Conservation (phyloP, 2,113 vertebrate species). For the Nycticryphes semicollaris region DNA sequence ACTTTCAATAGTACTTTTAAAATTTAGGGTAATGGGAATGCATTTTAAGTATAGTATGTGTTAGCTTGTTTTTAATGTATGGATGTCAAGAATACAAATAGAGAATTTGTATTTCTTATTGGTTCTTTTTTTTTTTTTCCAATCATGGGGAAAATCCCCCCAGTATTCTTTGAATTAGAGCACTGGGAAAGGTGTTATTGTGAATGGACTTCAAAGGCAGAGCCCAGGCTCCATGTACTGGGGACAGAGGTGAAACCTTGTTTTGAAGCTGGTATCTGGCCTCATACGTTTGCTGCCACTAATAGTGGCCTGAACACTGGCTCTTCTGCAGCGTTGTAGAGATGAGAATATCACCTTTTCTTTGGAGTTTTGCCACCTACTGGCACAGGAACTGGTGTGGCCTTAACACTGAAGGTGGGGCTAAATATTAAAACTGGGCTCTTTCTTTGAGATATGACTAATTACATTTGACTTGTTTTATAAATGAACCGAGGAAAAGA, state of each 20-base stretch:
- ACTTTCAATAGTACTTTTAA: slow-evolving; percentile 79
- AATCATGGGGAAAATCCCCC: not conserved
- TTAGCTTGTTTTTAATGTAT: slow-evolving; percentile 78
- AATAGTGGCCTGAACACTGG: not conserved
- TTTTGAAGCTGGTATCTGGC: not conserved
- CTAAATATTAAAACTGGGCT: not conserved
- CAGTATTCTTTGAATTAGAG: not conserved
- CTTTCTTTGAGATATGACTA: not conserved
- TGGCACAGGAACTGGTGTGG: not conserved
- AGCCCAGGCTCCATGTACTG: fast-evolving
- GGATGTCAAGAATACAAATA: slow-evolving; percentile 71
- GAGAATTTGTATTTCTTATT: slow-evolving; percentile 49
- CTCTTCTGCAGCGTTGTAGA: not conserved
- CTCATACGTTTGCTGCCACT: not conserved
- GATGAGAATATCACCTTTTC: not conserved
- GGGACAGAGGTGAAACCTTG: not conserved
- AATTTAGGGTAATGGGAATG: slow-evolving; percentile 80
- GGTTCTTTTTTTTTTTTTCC: slow-evolving; percentile 33
- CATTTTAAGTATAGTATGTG: slow-evolving; percentile 75
- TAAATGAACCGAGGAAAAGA: not conserved
- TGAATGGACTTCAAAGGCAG: not conserved
- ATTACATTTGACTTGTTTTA: not conserved
- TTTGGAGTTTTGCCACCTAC: not conserved
- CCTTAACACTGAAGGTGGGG: not conserved
- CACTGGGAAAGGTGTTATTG: not conserved